phyloP scores from a whole-genome alignment of 2,113 vertebrate genomes.

The Collichthys lucidus region DNA sequence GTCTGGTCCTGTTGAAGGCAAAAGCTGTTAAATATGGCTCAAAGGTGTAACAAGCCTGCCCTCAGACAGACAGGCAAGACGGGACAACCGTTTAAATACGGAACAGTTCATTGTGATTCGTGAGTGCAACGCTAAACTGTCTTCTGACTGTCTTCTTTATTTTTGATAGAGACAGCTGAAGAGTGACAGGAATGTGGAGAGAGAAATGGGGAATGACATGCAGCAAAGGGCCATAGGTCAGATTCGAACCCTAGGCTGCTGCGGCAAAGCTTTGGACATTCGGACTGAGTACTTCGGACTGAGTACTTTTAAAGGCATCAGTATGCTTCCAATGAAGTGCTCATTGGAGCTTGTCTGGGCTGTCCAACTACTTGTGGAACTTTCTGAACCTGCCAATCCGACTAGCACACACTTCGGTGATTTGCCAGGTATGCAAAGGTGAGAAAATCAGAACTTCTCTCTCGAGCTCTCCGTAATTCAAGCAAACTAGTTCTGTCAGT shows the following conservation, averaged over 20 bases:
- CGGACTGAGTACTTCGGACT: too few relatives aligned
- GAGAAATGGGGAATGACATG: too few relatives aligned
- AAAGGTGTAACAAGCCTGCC: background rate
- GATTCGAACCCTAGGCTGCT: too few relatives aligned
- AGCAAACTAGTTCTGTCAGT: background rate
- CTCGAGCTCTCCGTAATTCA: background rate
- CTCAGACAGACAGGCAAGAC: background rate
- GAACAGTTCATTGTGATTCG: background rate
- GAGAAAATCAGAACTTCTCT: background rate
- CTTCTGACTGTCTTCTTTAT: too few relatives aligned
- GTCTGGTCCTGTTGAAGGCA: background rate
- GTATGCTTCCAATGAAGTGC: background rate
- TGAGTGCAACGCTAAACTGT: background rate
- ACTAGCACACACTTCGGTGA: background rate
- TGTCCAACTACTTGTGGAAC: background rate
- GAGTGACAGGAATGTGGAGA: too few relatives aligned
- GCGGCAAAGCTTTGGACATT: too few relatives aligned
- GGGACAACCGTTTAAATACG: background rate
- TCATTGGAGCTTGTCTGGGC: too few relatives aligned
- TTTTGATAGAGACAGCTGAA: too few relatives aligned
- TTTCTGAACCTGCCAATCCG: background rate
- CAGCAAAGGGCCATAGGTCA: too few relatives aligned
- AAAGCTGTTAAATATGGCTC: background rate
- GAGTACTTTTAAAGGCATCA: background rate
- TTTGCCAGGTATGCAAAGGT: background rate